These are phyloP conservation scores for Grantiella picta DNA, from an alignment of 2,113 vertebrate genomes.

Conservation along the genomic window DNA sequence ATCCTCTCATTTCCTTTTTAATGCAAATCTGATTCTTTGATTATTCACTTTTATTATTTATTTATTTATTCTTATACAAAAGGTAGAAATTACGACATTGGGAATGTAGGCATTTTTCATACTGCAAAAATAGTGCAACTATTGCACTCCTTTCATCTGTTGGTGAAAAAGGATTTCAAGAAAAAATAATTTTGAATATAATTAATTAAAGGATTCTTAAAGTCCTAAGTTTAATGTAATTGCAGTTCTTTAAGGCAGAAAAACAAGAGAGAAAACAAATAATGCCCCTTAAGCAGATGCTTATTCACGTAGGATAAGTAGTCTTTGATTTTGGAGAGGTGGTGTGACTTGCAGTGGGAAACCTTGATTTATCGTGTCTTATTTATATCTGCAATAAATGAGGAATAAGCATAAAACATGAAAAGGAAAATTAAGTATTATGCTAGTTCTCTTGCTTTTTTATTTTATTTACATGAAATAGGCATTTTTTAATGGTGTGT, in stretches of 20 bases:
- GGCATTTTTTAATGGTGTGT: conserved; percentile 24
- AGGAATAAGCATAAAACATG: conserved; percentile 38
- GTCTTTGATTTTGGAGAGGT: conserved; percentile 48
- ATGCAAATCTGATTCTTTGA: conserved; percentile 17
- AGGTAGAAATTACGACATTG: not conserved
- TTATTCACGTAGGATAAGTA: conserved; percentile 3
- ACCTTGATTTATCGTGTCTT: conserved; percentile 18
- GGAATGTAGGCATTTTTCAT: not conserved
- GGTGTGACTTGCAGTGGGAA: conserved; percentile 11
- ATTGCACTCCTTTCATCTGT: not conserved
- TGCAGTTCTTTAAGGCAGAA: conserved; percentile 33
- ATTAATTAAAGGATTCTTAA: not conserved
- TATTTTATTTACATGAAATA: conserved; percentile 70
- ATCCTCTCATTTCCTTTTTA: conserved; percentile 11
- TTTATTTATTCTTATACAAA: not conserved
- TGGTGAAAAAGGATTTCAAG: not conserved
- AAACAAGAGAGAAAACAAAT: conserved; percentile 50
- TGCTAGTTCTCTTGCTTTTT: conserved; percentile 50
- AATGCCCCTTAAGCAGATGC: conserved; percentile 33
- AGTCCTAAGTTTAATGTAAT: not conserved
- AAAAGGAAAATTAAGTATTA: conserved; percentile 39
- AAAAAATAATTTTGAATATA: conserved; percentile 9
- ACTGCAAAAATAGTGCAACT: not conserved
- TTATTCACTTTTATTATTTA: conserved; percentile 17
- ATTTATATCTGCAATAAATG: conserved; percentile 26